Conservation (phyloP, 2,113 vertebrate genomes). For the Heterotis niloticus region DNA sequence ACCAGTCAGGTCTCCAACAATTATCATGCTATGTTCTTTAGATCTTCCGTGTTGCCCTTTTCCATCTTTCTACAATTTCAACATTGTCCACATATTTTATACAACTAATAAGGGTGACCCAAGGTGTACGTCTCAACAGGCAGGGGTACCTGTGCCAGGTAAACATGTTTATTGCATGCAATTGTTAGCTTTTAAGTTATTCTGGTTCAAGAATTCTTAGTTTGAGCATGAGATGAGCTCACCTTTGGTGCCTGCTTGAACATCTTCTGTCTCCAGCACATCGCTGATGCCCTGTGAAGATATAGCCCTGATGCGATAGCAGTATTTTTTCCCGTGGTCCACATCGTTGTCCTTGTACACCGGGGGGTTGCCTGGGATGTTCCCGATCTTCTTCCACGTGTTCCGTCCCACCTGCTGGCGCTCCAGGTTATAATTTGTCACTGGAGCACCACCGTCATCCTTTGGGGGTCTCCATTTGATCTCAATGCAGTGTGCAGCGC, state of each 20-base stretch:
- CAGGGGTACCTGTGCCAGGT: too few relatives aligned
- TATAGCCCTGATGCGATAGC: slow-evolving; percentile 77
- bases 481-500: slow-evolving; percentile 55
- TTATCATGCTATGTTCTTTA: too few relatives aligned
- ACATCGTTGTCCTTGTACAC: slow-evolving; percentile 70
- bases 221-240: slow-evolving; percentile 20
- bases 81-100: too few relatives aligned
- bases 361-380: slow-evolving; percentile 54
- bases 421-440: slow-evolving; percentile 74
- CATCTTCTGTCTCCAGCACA: slow-evolving; percentile 73
- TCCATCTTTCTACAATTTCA: too few relatives aligned
- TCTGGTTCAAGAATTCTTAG: neutral
- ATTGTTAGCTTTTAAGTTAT: neutral
- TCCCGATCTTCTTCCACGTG: slow-evolving; percentile 78
- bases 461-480: slow-evolving; percentile 77
- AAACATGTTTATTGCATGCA: too few relatives aligned
- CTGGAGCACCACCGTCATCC: slow-evolving; percentile 75
- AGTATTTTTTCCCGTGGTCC: slow-evolving; percentile 77
- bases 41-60: too few relatives aligned
- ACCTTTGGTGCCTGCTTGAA: slow-evolving; percentile 80
- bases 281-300: slow-evolving; percentile 74
- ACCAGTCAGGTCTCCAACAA: too few relatives aligned
- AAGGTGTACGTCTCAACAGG: too few relatives aligned
- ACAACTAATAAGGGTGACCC: too few relatives aligned
- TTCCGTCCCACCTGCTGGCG: slow-evolving; percentile 74